A percentile compares a stretch with the other conserved stretches of the same genome.
Evolutionary conservation across 1,140 invertebrate genomes (phyloP).

Genomic region (Subanguina moxae): DNA sequence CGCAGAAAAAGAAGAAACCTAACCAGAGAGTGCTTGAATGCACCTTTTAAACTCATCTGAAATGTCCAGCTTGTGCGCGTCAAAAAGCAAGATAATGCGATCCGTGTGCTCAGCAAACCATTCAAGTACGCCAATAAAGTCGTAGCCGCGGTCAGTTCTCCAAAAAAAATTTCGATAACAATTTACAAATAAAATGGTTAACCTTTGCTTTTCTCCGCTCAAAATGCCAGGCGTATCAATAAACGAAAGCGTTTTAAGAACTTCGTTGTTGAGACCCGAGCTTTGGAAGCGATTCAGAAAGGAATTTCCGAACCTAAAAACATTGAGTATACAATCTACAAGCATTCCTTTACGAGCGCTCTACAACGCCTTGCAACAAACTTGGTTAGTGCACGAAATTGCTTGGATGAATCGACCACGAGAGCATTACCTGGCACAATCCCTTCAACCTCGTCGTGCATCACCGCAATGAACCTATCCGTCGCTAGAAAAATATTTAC

Average conservation of each 20-base stretch:
- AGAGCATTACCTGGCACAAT: conserved; percentile 94
- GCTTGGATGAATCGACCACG: conserved; percentile 92
- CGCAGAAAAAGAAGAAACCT: neutral
- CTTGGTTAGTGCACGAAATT: conserved; percentile 67
- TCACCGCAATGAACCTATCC: conserved; percentile 68
- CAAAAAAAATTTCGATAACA: neutral
- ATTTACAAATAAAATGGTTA: too few species aligned
- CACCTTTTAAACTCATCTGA: conserved; percentile 74
- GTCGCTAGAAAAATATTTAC: conserved; percentile 76
- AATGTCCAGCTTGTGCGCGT: conserved; percentile 97
- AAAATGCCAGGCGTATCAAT: conserved; percentile 85
- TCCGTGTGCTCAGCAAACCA: conserved; percentile 98
- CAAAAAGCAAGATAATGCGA: conserved; percentile 90
- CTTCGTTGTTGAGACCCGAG: conserved; percentile 68
- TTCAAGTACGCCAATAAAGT: conserved; percentile 94
- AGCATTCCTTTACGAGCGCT: neutral
- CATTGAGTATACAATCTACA: neutral
- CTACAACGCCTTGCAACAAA: conserved; percentile 1
- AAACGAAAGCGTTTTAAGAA: conserved; percentile 82
- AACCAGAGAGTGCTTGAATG: conserved; percentile 50
- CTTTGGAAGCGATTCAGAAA: conserved; percentile 95
- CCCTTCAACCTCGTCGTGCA: conserved; percentile 78
- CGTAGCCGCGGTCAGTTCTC: conserved; percentile 80
- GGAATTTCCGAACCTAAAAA: conserved; percentile 78
- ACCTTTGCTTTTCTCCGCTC: conserved; percentile 64